These are phyloP conservation scores for Florisuga fusca DNA, from an alignment of 2,797 vertebrate species.

Conservation along the genomic window DNA sequence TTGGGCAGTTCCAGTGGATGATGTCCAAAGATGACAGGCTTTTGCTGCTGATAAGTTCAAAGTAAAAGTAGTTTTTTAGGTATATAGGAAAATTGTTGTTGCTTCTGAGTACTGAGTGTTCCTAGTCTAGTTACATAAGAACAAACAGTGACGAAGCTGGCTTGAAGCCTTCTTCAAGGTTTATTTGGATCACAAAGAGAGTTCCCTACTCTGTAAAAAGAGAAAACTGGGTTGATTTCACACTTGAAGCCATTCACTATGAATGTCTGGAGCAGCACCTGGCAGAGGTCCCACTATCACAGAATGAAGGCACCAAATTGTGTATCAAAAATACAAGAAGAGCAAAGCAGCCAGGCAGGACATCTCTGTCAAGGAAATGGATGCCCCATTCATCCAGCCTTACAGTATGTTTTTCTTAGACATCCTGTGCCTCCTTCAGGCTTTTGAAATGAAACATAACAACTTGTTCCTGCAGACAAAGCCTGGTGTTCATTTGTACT, in stretches of 20 bases:
- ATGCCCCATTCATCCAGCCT: conserved; percentile 39
- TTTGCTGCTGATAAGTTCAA: conserved; percentile 70
- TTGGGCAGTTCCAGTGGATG: conserved; percentile 65
- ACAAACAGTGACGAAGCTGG: conserved; percentile 60
- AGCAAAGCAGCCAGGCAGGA: conserved; percentile 53
- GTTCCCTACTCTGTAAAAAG: conserved; percentile 58
- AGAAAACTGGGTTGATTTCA: conserved; percentile 73
- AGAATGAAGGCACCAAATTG: conserved; percentile 64
- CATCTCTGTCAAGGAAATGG: conserved; percentile 57
- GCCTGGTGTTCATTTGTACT: conserved; percentile 14
- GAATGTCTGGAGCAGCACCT: conserved; percentile 60
- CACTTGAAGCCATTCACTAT: conserved; percentile 63
- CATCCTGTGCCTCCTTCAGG: conserved; percentile 66
- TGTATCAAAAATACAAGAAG: conserved; percentile 42
- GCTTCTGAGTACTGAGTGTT: conserved; percentile 64
- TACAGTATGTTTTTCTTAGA: conserved; percentile 46
- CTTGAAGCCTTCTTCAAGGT: conserved; percentile 66
- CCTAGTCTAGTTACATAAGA: conserved; percentile 60
- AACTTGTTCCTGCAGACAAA: conserved; percentile 53
- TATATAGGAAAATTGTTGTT: conserved; percentile 63
- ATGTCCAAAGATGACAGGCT: conserved; percentile 72
- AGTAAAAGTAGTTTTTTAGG: conserved; percentile 61
- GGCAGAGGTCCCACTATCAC: conserved; percentile 65
- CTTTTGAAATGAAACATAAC: conserved; percentile 31
- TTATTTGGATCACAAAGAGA: conserved; percentile 73